These are phyloP conservation scores for Xestobium rufovillosum DNA, from an alignment of 2,888 invertebrate genomes.

Conservation along the genomic window DNA sequence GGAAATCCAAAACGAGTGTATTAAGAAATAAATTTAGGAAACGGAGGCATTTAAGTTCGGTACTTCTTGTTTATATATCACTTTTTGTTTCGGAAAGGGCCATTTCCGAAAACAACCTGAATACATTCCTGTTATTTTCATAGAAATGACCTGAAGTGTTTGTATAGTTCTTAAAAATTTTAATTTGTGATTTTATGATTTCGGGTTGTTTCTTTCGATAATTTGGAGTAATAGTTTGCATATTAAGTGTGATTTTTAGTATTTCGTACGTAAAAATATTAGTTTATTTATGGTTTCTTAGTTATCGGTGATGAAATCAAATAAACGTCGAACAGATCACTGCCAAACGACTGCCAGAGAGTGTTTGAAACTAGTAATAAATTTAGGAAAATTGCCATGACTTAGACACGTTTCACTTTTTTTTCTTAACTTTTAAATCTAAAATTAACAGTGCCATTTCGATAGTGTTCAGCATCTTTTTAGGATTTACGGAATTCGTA, in stretches of 20 bases:
- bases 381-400: conserved; percentile 24
- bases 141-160: too few relatives aligned
- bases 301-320: conserved; percentile 21
- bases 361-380: conserved; percentile 23
- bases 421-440: not conserved
- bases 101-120: too few relatives aligned
- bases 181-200: too few relatives aligned
- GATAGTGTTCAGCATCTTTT: not conserved
- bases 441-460: conserved; percentile 3
- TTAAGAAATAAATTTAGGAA: too few relatives aligned
- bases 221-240: conserved; percentile 18
- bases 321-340: conserved; percentile 26
- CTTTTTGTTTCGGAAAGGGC: too few relatives aligned
- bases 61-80: too few relatives aligned
- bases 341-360: conserved; percentile 30
- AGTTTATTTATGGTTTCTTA: conserved; percentile 19
- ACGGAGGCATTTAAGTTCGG: too few relatives aligned
- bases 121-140: too few relatives aligned
- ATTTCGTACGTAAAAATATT: conserved; percentile 21
- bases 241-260: conserved; percentile 23
- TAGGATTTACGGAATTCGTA: not conserved
- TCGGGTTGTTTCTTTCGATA: too few relatives aligned
- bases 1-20: too few relatives aligned
- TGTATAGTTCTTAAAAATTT: too few relatives aligned
- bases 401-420: too few relatives aligned